Evolutionary conservation across 1,140 invertebrate species (phyloP), one percentile per base, ranked within the genome.

Genomic region (Arion vulgaris): DNA sequence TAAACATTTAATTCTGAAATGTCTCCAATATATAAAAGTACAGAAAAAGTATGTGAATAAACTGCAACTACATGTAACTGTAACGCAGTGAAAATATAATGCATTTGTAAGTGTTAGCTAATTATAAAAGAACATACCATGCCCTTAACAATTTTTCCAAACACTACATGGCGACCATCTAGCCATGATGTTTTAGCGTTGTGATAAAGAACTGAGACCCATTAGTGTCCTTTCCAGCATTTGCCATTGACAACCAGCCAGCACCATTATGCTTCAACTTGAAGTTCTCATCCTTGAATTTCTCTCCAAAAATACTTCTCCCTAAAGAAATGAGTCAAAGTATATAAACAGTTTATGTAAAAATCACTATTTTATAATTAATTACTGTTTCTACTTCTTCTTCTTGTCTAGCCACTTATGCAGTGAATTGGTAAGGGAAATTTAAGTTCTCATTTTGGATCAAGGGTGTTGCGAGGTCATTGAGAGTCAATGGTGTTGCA

Each of bases 131-230:
- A 0, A 13, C 90, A 85, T 98, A 89, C 96, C 96, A 98, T 98
- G 86, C 98, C 98, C 92, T 99, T 97, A 45, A 98, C 94, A 79
- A 99, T 97, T 89, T 95, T 94, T 71, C 98, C 98, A 91, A 99
- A 99, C 9, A 99, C 98, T 80, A 99, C 98, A 90, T 99, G 98
- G 92, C 96, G 96, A 89, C 93, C 93, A 92, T 99, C 97, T 87
- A 99, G 93, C 98, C 98, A 99, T 17, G 95, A 94, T 15, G 98
- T 99, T 92, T 98, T 98, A n/a, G 41, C 26, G 38, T 96, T 96
- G 97, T 99, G 49, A 99, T 98, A 90, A 99, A 99, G 93, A 99
- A 99, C 90, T 99, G 98, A 36, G 97, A 98, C 38, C 98, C 98
- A 93, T 99, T 99, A 51, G 98, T 99, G 91, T 99, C 97, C 81